Conservation (phyloP, 1,140 invertebrate genomes). For the Zaprionus lachaisei region DNA sequence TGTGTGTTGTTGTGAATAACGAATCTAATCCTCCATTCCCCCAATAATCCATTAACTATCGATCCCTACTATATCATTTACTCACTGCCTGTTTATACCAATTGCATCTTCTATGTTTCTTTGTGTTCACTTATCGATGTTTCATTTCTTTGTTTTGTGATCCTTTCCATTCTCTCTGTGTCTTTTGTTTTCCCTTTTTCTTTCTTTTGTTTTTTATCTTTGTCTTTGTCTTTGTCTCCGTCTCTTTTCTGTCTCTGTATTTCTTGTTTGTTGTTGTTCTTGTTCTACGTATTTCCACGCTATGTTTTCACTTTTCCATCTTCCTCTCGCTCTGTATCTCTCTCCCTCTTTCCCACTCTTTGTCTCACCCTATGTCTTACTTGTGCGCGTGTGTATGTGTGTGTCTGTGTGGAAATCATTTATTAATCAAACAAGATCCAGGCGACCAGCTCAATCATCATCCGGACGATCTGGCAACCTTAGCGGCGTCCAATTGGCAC, state of each 20-base stretch:
- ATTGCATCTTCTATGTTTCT: neutral
- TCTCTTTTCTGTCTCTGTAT: conserved; percentile 38
- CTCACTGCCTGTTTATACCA: neutral
- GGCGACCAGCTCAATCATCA: conserved; percentile 79
- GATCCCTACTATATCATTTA: neutral
- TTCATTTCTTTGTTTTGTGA: neutral
- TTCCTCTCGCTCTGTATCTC: conserved; percentile 7
- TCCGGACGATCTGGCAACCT: conserved; percentile 67
- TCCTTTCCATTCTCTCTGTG: conserved; percentile 16
- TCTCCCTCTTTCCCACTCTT: conserved; percentile 13
- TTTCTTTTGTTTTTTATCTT: conserved; percentile 23
- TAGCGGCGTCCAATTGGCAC: conserved; percentile 71
- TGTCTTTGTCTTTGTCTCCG: conserved; percentile 16
- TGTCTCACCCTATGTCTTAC: conserved; percentile 16
- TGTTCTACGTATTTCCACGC: conserved; percentile 1
- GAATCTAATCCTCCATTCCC: neutral
- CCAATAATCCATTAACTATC: conserved; percentile 2
- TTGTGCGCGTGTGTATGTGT: conserved; percentile 33
- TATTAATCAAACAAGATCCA: conserved; percentile 84
- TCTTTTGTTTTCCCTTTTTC: conserved; percentile 24
- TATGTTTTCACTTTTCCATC: conserved; percentile 2
- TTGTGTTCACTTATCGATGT: conserved; percentile 11
- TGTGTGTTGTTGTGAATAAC: conserved; percentile 32
- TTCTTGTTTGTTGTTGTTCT: conserved; percentile 33
- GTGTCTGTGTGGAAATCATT: conserved; percentile 62